A percentile compares a stretch with the other conserved stretches of the same genome.
Evolutionary conservation across 2,113 vertebrate species (phyloP).

Genomic region (Acrocephalus arundinaceus): DNA sequence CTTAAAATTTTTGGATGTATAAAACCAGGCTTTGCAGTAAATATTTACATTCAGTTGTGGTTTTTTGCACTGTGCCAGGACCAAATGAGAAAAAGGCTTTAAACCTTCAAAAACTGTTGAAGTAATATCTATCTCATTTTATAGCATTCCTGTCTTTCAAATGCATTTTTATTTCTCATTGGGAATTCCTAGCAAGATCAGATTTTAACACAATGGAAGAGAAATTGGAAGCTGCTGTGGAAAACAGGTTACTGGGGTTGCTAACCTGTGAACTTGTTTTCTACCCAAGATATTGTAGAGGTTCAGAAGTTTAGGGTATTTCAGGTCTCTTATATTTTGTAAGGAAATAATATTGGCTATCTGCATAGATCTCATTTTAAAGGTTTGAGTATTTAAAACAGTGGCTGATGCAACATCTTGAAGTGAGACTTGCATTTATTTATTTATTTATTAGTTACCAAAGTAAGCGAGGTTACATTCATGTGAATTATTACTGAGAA

Average conservation of each 20-base stretch:
- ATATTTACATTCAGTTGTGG: background rate
- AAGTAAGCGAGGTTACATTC: background rate
- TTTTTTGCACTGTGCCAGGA: background rate
- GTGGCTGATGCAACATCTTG: background rate
- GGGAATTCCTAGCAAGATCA: background rate
- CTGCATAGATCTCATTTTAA: background rate
- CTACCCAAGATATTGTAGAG: background rate
- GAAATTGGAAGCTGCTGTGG: background rate
- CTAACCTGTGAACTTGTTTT: background rate
- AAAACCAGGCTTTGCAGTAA: background rate
- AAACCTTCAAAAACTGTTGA: background rate
- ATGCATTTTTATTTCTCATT: background rate
- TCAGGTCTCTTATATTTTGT: background rate
- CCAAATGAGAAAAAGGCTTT: background rate
- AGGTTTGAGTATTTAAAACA: background rate
- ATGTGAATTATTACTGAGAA: background rate
- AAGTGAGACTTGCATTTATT: background rate
- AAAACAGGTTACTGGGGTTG: background rate
- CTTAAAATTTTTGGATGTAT: background rate
- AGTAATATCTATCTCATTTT: background rate
- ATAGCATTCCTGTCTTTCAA: background rate
- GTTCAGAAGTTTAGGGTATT: background rate
- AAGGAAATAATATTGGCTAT: background rate
- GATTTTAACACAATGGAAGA: background rate
- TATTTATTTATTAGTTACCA: background rate